Evolutionary conservation across 2,113 vertebrate genomes (phyloP).

Genomic region (Epinephelus cyanopodus): DNA sequence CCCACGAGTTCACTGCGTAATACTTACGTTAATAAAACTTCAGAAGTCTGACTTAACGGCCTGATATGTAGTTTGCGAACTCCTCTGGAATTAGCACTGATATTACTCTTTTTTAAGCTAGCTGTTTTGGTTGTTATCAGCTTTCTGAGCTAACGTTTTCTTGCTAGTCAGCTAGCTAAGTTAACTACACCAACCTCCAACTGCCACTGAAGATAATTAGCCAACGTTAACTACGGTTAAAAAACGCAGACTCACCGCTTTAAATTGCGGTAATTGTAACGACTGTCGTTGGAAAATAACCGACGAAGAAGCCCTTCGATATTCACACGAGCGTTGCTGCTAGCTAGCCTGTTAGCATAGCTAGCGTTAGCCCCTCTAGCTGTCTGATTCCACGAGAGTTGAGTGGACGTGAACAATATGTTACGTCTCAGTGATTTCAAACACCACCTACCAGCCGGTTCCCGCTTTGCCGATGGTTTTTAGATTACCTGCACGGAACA

Average conservation of each 20-base stretch:
- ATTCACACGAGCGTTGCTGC: conserved; percentile 22
- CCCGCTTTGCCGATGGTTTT: conserved; percentile 86
- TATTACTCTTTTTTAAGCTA: not conserved
- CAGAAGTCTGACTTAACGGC: not conserved
- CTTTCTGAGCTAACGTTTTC: conserved; percentile 38
- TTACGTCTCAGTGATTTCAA: conserved; percentile 55
- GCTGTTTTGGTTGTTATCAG: conserved; percentile 42
- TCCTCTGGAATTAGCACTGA: not conserved
- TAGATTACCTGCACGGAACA: conserved; percentile 85
- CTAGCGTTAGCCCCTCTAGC: conserved; percentile 49
- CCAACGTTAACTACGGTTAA: too few species aligned
- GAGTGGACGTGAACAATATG: conserved; percentile 64
- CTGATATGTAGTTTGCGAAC: not conserved
- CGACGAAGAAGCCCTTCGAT: not conserved
- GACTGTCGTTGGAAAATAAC: not conserved
- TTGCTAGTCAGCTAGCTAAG: conserved; percentile 9
- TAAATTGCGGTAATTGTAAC: not conserved
- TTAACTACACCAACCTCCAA: not conserved
- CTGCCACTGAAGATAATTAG: not conserved
- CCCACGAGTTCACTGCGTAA: not conserved
- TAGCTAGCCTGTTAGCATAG: conserved; percentile 56
- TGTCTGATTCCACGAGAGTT: conserved; percentile 58
- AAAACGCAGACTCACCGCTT: rapidly evolving
- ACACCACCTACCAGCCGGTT: conserved; percentile 86
- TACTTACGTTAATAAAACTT: conserved; percentile 16